Evolutionary conservation across 2,113 vertebrate genomes (phyloP).

Genomic region (Herpetotheres cachinnans): DNA sequence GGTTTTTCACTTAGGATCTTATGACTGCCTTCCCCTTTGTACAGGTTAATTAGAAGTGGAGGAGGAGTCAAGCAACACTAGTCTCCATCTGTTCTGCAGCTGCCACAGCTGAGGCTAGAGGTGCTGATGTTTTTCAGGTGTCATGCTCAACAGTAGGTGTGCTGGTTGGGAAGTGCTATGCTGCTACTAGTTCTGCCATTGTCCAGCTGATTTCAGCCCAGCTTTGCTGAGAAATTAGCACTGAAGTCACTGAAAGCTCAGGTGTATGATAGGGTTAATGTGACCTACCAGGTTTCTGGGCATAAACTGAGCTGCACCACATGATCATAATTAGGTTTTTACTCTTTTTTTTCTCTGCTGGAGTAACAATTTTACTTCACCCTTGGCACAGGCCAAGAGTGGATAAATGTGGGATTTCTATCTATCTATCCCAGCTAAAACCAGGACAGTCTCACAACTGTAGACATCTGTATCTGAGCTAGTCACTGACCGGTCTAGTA

Average conservation of each 20-base stretch:
- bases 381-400: background rate
- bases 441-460: no score
- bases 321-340: background rate
- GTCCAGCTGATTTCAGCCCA: background rate
- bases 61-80: background rate
- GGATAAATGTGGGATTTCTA: background rate
- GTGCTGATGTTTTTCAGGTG: background rate
- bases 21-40: background rate
- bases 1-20: background rate
- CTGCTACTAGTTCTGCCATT: background rate
- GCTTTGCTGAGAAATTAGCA: background rate
- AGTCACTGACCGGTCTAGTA: background rate
- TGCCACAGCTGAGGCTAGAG: background rate
- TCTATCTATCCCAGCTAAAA: no score
- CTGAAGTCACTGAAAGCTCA: background rate
- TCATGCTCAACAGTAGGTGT: background rate
- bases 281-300: background rate
- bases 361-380: background rate
- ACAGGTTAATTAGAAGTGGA: slow-evolving; percentile 24
- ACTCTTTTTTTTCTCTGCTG: background rate
- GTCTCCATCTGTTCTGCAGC: slow-evolving; percentile 37
- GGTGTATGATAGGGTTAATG: background rate
- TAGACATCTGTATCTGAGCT: background rate
- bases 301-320: background rate
- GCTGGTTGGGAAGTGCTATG: background rate